A percentile compares a stretch with the other conserved stretches of the same genome.
Evolutionary conservation across 2,888 invertebrate genomes (phyloP).

Genomic region (Drosophila pegasa): DNA sequence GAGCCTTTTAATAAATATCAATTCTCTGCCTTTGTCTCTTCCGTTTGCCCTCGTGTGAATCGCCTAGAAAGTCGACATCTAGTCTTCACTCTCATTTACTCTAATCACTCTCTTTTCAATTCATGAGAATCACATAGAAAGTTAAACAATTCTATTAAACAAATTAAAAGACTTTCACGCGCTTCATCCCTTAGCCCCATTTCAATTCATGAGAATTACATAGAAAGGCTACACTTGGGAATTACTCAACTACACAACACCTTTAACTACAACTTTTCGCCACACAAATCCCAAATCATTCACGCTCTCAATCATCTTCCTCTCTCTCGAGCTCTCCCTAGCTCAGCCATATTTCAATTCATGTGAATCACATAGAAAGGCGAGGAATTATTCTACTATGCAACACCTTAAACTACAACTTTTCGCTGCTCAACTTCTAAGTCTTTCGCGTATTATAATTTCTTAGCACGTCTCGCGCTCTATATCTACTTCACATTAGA

Average conservation of each 20-base stretch:
- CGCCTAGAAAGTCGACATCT: no score
- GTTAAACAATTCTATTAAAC: no score
- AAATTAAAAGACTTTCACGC: no score
- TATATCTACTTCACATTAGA: conserved; percentile 10
- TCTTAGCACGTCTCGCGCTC: conserved; percentile 12
- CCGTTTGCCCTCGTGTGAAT: no score
- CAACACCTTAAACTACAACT: neutral
- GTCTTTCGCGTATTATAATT: conserved; percentile 10
- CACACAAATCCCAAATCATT: neutral
- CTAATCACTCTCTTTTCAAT: no score
- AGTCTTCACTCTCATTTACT: no score
- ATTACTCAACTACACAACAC: neutral
- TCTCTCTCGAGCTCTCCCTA: no score
- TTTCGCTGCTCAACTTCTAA: neutral
- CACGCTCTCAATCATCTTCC: neutral
- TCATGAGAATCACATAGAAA: no score
- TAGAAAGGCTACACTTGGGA: neutral
- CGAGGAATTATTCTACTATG: neutral
- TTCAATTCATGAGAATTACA: neutral
- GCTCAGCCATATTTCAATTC: neutral
- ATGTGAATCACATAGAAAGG: neutral
- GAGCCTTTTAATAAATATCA: no score
- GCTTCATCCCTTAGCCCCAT: no score
- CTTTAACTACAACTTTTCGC: neutral
- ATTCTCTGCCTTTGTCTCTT: no score